Evolutionary conservation across 1,140 invertebrate species (phyloP).

Genomic region (Pectinophora gossypiella): DNA sequence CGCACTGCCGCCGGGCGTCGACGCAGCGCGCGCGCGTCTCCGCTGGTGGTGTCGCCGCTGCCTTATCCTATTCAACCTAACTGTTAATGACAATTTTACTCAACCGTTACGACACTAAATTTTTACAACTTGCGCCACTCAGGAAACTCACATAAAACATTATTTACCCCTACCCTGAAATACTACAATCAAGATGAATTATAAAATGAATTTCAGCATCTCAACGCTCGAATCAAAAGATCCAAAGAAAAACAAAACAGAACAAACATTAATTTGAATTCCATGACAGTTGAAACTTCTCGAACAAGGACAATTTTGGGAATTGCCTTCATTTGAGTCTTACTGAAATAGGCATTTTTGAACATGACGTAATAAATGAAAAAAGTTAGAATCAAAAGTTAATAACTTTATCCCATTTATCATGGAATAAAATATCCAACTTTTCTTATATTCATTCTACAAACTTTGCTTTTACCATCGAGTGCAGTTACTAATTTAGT

Average conservation of each 20-base stretch:
- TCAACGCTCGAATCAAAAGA: conserved; percentile 41
- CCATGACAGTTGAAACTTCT: conserved; percentile 66
- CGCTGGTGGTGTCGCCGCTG: no score
- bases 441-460: conserved; percentile 37
- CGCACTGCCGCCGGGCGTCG: no score
- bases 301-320: conserved; percentile 66
- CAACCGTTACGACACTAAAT: conserved; percentile 12
- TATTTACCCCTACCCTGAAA: background rate
- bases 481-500: background rate
- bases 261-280: conserved; percentile 73
- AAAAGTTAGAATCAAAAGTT: conserved; percentile 73
- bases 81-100: conserved; percentile 27
- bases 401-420: conserved; percentile 71
- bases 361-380: conserved; percentile 72
- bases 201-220: conserved; percentile 39
- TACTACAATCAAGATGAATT: conserved; percentile 9
- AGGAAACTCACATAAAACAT: background rate
- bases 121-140: background rate
- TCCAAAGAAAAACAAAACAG: conserved; percentile 62
- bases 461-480: conserved; percentile 1
- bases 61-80: background rate
- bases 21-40: no score
- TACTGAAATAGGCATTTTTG: conserved; percentile 63
- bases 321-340: conserved; percentile 65
- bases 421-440: conserved; percentile 55